Conservation (phyloP, 2,888 invertebrate genomes). For the Tortricodes alternella region DNA sequence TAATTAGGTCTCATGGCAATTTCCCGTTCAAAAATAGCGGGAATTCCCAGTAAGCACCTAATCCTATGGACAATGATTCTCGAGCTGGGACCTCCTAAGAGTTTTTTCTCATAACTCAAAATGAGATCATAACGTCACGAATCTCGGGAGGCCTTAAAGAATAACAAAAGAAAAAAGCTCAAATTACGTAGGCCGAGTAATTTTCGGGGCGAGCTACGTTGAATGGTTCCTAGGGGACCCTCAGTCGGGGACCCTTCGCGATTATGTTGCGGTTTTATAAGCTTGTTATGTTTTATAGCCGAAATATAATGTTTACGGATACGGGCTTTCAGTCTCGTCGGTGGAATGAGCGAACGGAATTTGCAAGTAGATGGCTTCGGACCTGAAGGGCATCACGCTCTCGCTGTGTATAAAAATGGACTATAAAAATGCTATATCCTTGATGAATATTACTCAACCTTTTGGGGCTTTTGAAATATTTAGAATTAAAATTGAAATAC, state of each 20-base stretch:
- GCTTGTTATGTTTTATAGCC: constrained; percentile 79
- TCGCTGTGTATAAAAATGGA: constrained; percentile 9
- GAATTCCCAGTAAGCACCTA: constrained; percentile 61
- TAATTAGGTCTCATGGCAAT: constrained; percentile 23
- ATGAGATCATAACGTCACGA: constrained; percentile 80
- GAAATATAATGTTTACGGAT: constrained; percentile 63
- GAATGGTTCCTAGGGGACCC: constrained; percentile 72
- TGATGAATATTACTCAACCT: constrained; percentile 30
- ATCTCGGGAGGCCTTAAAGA: constrained; percentile 75
- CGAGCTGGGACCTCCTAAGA: constrained; percentile 69
- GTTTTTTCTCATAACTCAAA: constrained; percentile 80
- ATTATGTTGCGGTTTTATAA: constrained; percentile 79
- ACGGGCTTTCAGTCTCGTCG: constrained; percentile 50
- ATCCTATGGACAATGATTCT: constrained; percentile 74
- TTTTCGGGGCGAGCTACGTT: constrained; percentile 73
- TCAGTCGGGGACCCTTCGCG: constrained; percentile 63
- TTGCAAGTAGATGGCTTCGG: constrained; percentile 24
- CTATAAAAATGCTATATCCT: constrained; percentile 16
- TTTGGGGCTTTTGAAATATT: constrained; percentile 6
- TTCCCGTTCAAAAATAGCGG: constrained; percentile 34
- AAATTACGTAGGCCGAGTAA: constrained; percentile 79
- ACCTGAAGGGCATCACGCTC: constrained; percentile 9
- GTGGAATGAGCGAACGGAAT: constrained; percentile 44
- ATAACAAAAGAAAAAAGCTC: constrained; percentile 79
- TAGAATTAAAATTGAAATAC: background rate